Percentiles rank a stretch among this genome's conserved stretches.
Conservation (phyloP, 2,797 vertebrate genomes). For the Prionace glauca region DNA sequence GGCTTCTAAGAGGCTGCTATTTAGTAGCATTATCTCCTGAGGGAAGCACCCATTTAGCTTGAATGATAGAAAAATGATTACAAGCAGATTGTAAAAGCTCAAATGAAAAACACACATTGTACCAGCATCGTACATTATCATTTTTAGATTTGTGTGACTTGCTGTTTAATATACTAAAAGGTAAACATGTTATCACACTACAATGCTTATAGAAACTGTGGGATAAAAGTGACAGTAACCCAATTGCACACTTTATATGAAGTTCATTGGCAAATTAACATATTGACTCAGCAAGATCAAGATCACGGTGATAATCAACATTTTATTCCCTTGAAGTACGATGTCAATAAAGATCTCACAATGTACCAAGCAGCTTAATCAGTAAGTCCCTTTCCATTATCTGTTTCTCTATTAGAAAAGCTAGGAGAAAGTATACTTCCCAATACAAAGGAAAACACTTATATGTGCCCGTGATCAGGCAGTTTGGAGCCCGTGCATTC, state of each 20-base stretch:
- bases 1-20: slow-evolving; percentile 59
- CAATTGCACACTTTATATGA: neutral
- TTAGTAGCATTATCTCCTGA: slow-evolving; percentile 67
- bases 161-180: neutral
- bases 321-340: slow-evolving; percentile 19
- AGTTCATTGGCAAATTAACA: neutral
- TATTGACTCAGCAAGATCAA: neutral
- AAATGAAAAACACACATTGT: slow-evolving; percentile 28
- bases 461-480: neutral
- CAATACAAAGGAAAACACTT: neutral
- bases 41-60: slow-evolving; percentile 47
- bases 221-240: neutral
- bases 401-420: slow-evolving; percentile 16
- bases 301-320: slow-evolving; percentile 8
- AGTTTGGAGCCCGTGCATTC: neutral
- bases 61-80: slow-evolving; percentile 39
- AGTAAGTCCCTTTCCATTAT: slow-evolving; percentile 26
- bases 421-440: neutral
- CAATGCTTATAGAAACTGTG: neutral
- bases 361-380: slow-evolving; percentile 20
- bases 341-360: slow-evolving; percentile 22
- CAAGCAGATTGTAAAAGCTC: slow-evolving; percentile 36
- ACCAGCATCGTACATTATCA: slow-evolving; percentile 19
- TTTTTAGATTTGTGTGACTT: slow-evolving; percentile 27
- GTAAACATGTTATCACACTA: neutral